A percentile compares a stretch with the other conserved stretches of the same genome.
Evolutionary conservation across 2,888 invertebrate genomes (phyloP).

Genomic region (Eupithecia abbreviata): DNA sequence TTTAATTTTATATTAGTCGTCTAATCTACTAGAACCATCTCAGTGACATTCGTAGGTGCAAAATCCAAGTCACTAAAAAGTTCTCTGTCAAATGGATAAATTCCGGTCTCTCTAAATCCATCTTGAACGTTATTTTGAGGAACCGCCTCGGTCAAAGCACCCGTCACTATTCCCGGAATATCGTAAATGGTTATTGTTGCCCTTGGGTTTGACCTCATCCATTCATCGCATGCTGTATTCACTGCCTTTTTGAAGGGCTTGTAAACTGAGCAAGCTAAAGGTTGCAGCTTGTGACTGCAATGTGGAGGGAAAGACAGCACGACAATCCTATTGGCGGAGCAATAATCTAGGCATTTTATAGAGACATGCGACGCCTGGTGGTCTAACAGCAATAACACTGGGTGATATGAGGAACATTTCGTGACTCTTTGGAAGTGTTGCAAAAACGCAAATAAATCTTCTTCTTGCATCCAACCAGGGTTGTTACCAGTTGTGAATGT

Average conservation of each 20-base stretch:
- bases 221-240: conserved; percentile 1
- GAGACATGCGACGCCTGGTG: conserved; percentile 3
- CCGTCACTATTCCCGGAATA: conserved; percentile 2
- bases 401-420: not conserved
- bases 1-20: not conserved
- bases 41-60: not conserved
- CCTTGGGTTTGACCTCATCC: not conserved
- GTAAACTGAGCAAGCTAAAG: not conserved
- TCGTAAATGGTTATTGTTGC: not conserved
- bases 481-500: not conserved
- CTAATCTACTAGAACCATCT: not conserved
- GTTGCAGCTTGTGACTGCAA: conserved; percentile 5
- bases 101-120: conserved; percentile 6
- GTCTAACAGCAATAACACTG: not conserved
- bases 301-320: conserved; percentile 7
- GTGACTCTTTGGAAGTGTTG: not conserved
- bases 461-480: conserved; percentile 9
- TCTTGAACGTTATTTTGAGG: not conserved
- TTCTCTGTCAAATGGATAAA: conserved; percentile 3
- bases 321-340: not conserved
- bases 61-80: not conserved
- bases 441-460: conserved; percentile 4
- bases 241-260: conserved; percentile 6
- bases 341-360: conserved; percentile 4
- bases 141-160: not conserved